Base-by-base conservation (phyloP, 2,888 invertebrate species). In the Rosalia funebris region DNA sequence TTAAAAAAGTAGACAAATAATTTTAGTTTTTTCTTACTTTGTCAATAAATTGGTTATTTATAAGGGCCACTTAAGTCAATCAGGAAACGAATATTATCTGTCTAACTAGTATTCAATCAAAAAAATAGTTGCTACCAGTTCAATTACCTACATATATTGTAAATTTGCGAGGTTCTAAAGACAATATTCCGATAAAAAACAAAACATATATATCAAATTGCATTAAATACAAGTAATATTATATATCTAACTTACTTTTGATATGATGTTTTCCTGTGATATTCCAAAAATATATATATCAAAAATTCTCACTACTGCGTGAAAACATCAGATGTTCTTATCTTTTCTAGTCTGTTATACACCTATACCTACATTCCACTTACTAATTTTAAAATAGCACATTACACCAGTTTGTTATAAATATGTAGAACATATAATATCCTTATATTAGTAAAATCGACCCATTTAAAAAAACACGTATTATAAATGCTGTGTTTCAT, bases 401-500 rank as follows among this genome's bases (percentile, higher is more conserved):
- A 63, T 62, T 52, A 60, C 45, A 47, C 47, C 58, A 9, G 56
- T 52, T 62, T 56, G 46, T 63, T 57, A 57, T 36, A 54, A 45
- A 53, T 53, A 41, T 56, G 57, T 19, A 41, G 41, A 36, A 57
- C 41, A 48, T 57, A 52, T 48, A 16, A 55, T 36, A 57, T 57
- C 42, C 44, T 59, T 36, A 54, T 45, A 62, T 39, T 11, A 62
- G 46, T 59, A 46, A 50, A 46, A 57, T 63, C 59, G 60, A 56
- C 46, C 17, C 63, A 57, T 45, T 56, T 66, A 66, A 65, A 68
- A 70, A 72, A 70, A 73, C 75, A 76, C 72, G 74, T 74, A 75
- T 75, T 72, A 72, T 66, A 72, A 72, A 67, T 70, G 70, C 69
- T 70, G 70, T 70, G 71, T 71, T 73, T 76, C 75, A 78, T 77